phyloP scores from a whole-genome alignment of 2,888 invertebrate genomes.

The Heliconius aoede region DNA sequence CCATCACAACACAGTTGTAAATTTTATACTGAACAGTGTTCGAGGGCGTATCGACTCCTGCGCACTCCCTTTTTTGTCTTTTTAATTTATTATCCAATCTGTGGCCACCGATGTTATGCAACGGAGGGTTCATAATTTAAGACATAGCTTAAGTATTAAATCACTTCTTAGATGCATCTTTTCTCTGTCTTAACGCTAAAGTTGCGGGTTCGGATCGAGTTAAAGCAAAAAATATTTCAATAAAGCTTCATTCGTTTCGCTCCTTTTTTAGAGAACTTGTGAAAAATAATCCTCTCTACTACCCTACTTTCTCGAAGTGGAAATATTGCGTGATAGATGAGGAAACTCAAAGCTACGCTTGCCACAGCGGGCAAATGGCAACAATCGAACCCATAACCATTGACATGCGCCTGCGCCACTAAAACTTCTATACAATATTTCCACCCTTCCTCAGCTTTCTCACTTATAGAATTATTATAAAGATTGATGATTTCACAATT shows the following conservation, averaged over 20 bases:
- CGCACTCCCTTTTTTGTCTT: slow-evolving; percentile 59
- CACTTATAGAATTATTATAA: neutral
- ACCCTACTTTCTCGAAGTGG: too few species aligned
- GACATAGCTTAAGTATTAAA: neutral
- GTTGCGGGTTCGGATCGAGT: neutral
- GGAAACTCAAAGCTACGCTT: too few species aligned
- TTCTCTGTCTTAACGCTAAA: neutral
- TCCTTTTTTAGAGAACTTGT: neutral
- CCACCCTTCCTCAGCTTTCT: neutral
- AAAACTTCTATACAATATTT: neutral
- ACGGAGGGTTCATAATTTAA: slow-evolving; percentile 19
- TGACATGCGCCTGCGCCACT: neutral
- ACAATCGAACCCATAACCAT: too few species aligned
- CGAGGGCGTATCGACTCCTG: slow-evolving; percentile 56
- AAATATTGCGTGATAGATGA: too few species aligned
- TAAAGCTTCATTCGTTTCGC: too few species aligned
- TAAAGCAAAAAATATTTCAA: neutral
- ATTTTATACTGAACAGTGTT: slow-evolving; percentile 63
- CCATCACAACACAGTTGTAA: slow-evolving; percentile 50
- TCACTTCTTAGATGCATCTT: neutral
- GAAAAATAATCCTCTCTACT: too few species aligned
- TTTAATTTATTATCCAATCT: slow-evolving; percentile 61
- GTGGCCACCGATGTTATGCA: slow-evolving; percentile 50
- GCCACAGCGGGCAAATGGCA: too few species aligned
- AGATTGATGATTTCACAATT: slow-evolving; percentile 18